Evolutionary conservation across 1,140 invertebrate species (phyloP), one percentile per base, ranked within the genome.

Genomic region (Drosophila burlai): DNA sequence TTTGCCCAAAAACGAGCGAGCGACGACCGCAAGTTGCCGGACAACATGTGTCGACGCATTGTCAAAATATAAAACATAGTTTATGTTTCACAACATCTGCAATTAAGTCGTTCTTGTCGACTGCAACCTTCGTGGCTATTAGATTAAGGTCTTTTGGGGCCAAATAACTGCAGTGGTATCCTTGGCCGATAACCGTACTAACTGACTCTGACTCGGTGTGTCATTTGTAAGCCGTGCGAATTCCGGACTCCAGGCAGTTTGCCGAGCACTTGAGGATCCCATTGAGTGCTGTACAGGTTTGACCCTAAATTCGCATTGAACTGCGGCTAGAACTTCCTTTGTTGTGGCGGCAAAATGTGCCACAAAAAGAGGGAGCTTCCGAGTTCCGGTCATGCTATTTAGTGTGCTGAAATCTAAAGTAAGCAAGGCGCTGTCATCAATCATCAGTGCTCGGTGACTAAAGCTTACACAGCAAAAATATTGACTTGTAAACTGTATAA

Each of bases 81-180:
- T 81, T 34, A 26, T 11, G 60, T 66, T 78, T 73, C 52, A 64
- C 64, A 68, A 79, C 34, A 38, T 55, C 38, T 54, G 65, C 72
- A 77, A 80, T 80, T 69, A 89, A 83, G 64, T 78, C 50, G 78
- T 89, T 89, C 84, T 89, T 81, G 85, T 79, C 77, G 52, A 71
- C 42, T 71, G 67, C 80, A 86, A 83, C 83, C 83, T 87, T 87
- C 83, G 21, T 34, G 26, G 71, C 76, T 87, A 84, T 84, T 89
- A 89, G 84, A 81, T 79, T 84, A 84, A 89, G 81, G 84, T 81
- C 84, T 79, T 67, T 79, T 43, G 64, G 64, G 65, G 58, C 46
- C 21, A 45, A 18, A 52, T 86, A 82, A 86, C 62, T 86, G 78
- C 84, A 74, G 45, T 40, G 52, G 54, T 43, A 89, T 89, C 84